A percentile compares a stretch with the other conserved stretches of the same genome.
These are phyloP conservation scores for Pitta sordida DNA, from an alignment of 2,113 vertebrate species.

Conservation along the genomic window DNA sequence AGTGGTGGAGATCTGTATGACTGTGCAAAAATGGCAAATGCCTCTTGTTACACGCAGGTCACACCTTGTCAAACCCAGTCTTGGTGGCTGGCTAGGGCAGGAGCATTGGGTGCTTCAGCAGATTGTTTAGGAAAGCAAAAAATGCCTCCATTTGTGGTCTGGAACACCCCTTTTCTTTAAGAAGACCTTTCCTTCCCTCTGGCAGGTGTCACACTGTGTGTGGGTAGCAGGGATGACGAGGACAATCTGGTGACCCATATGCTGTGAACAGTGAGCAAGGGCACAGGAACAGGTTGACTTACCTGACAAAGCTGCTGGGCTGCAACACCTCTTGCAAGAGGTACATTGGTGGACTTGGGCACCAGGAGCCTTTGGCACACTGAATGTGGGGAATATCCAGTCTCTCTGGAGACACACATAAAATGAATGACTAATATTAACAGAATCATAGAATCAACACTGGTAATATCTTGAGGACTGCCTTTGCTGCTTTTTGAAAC, in stretches of 20 bases:
- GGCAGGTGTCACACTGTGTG: background rate
- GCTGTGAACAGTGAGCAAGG: background rate
- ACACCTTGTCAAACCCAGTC: background rate
- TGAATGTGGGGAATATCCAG: background rate
- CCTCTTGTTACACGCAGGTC: background rate
- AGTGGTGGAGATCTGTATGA: background rate
- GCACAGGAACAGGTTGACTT: background rate
- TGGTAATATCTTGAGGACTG: too few species aligned
- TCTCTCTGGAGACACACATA: background rate
- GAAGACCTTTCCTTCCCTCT: background rate
- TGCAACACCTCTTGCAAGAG: background rate
- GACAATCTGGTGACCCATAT: background rate
- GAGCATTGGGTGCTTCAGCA: background rate
- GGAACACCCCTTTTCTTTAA: background rate
- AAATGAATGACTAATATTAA: background rate
- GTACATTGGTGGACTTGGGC: background rate
- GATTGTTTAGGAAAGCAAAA: background rate
- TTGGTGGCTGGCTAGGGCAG: background rate
- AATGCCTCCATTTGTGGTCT: background rate
- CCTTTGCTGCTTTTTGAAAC: too few species aligned
- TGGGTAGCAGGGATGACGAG: background rate
- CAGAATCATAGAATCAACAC: too few species aligned
- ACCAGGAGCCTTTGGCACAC: background rate
- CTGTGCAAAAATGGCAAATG: background rate
- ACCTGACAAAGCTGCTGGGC: background rate